These are phyloP conservation scores for Nipponacmea schrenckii DNA, from an alignment of 2,888 invertebrate species.

Conservation along the genomic window DNA sequence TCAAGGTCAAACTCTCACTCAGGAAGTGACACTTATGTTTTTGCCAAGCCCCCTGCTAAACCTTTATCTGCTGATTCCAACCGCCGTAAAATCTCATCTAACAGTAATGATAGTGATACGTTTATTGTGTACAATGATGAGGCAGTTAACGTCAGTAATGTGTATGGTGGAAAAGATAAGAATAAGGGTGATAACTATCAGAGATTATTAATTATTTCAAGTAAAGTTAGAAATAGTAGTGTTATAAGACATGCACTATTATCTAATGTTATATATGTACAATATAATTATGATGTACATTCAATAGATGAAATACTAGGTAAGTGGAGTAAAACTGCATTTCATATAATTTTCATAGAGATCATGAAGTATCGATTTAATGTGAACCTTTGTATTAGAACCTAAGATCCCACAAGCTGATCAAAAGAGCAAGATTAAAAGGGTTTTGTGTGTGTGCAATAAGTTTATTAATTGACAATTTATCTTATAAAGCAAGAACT, in stretches of 20 bases:
- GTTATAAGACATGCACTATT: slow-evolving; percentile 58
- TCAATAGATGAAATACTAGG: slow-evolving; percentile 63
- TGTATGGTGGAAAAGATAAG: slow-evolving; percentile 26
- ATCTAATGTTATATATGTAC: slow-evolving; percentile 60
- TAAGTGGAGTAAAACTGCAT: no score
- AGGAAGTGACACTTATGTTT: not conserved
- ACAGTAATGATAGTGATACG: slow-evolving; percentile 14
- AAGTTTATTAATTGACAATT: no score
- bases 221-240: slow-evolving; percentile 63
- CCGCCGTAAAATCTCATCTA: not conserved
- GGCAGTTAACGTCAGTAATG: slow-evolving; percentile 21
- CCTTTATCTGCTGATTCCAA: not conserved
- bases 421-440: no score
- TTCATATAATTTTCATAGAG: no score
- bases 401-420: no score
- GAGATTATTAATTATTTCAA: slow-evolving; percentile 66
- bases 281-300: slow-evolving; percentile 67
- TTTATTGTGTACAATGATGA: slow-evolving; percentile 23
- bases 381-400: no score
- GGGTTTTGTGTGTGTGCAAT: no score
- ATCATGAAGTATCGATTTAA: no score
- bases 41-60: not conserved
- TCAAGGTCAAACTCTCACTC: not conserved
- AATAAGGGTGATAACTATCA: slow-evolving; percentile 22
- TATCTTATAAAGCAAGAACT: no score